phyloP scores from a whole-genome alignment of 2,888 invertebrate species.

The Ichneumon xanthorius region DNA sequence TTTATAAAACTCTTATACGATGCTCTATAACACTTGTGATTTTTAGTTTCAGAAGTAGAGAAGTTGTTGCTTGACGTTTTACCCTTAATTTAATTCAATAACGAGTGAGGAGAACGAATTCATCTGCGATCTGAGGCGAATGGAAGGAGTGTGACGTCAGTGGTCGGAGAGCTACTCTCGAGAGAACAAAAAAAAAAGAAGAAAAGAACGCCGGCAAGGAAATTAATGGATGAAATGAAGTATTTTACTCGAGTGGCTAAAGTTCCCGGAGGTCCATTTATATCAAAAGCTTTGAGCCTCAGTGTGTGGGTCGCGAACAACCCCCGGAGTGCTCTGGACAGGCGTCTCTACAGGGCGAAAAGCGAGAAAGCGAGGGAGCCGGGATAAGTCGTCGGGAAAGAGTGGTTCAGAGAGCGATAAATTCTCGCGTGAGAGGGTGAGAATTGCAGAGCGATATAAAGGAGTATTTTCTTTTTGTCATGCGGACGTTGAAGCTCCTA shows the following conservation, averaged over 20 bases:
- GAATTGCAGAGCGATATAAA: constrained; percentile 34
- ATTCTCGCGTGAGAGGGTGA: constrained; percentile 35
- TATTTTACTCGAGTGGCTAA: constrained; percentile 68
- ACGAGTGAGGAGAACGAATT: neutral
- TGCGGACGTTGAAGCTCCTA: neutral
- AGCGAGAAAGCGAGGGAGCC: neutral
- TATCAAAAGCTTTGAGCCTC: constrained; percentile 74
- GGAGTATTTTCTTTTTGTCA: neutral
- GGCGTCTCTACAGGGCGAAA: constrained; percentile 8
- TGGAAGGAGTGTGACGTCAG: constrained; percentile 54
- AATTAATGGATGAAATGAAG: constrained; percentile 67
- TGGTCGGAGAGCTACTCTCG: constrained; percentile 17
- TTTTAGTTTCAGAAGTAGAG: no score
- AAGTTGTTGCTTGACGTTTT: no score
- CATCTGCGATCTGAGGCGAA: constrained; percentile 68
- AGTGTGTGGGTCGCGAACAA: constrained; percentile 64
- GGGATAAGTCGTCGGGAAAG: neutral
- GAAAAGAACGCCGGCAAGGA: constrained; percentile 25
- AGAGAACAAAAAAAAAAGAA: constrained; percentile 22
- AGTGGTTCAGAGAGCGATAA: neutral
- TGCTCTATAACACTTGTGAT: no score
- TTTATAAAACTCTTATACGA: no score
- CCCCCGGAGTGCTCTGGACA: constrained; percentile 8
- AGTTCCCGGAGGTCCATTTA: constrained; percentile 76
- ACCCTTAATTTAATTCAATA: neutral